Evolutionary conservation across 2,888 invertebrate species (phyloP), one percentile per base, ranked within the genome.

Genomic region (Ecdyonurus torrentis): DNA sequence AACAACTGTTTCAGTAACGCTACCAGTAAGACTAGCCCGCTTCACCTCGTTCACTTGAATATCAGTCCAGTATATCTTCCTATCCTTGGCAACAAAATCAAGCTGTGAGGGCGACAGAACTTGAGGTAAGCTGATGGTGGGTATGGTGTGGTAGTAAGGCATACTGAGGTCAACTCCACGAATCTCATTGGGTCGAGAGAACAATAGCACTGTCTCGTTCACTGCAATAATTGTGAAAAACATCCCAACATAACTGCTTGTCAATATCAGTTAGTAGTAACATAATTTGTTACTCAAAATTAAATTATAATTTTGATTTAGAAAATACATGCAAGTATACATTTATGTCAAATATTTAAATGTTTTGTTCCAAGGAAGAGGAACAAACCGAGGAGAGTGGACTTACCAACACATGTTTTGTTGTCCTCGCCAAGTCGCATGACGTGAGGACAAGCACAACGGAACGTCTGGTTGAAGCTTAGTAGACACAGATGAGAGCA

Each of bases 371-470:
- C n/a, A n/a, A n/a, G n/a, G n/a, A n/a, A n/a, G n/a, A n/a, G n/a
- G n/a, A n/a, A n/a, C n/a, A n/a, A n/a, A n/a, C n/a, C n/a, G n/a
- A n/a, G n/a, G n/a, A n/a, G n/a, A n/a, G 64, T 59, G 62, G 59
- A 60, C 79, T 75, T 74, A 84, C 85, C 79, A 67, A 81, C 77
- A 71, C 87, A 87, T n/a, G 82, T 86, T 67, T 75, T 76, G 63
- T 80, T 77, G 73, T 91, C 86, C 0, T 72, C 67, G 63, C 81
- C 80, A 25, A 93, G 77, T 55, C 86, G 83, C 88, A 90, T 91
- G 61, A 92, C 83, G 76, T 93, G 91, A 22, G 91, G 91, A 72
- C 91, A 92, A 66, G 88, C 89, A 75, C 92, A 92, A 67, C 78
- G 80, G 69, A 80, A 84, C 7, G 78, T 81, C 23, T 75, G 74